phyloP scores from a whole-genome alignment of 2,797 vertebrate species.

The Argyrosomus regius region DNA sequence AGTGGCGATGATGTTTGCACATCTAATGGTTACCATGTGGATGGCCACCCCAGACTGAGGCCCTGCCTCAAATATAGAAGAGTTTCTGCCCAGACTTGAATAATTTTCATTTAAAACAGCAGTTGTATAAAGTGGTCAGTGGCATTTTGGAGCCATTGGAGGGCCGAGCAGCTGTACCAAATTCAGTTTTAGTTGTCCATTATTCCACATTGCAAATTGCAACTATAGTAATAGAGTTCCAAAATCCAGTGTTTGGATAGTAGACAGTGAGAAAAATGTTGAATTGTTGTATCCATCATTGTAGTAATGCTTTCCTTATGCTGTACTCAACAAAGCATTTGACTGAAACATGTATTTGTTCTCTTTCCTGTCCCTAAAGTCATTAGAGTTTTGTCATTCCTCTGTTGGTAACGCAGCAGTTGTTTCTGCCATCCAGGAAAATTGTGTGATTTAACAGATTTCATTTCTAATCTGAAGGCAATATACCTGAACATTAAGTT shows the following conservation, averaged over 20 bases:
- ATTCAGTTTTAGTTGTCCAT: not conserved
- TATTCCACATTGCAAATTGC: conserved; percentile 9
- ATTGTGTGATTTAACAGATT: conserved; percentile 16
- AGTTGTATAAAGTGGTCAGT: conserved; percentile 38
- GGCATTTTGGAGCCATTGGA: conserved; percentile 40
- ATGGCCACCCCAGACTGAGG: conserved; percentile 49
- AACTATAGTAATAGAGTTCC: conserved; percentile 3
- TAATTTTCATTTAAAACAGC: conserved; percentile 53
- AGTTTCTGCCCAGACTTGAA: conserved; percentile 29
- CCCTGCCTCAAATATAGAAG: conserved; percentile 27
- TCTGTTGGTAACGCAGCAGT: conserved; percentile 19
- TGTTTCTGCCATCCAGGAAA: conserved; percentile 9
- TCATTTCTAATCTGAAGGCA: conserved; percentile 14
- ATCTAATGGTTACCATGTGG: conserved; percentile 72
- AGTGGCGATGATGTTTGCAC: conserved; percentile 69
- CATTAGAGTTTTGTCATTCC: conserved; percentile 29
- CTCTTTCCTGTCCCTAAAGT: conserved; percentile 6
- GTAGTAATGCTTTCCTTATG: not conserved
- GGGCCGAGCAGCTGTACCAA: conserved; percentile 16
- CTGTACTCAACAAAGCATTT: conserved; percentile 10
- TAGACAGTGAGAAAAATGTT: not conserved
- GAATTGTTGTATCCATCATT: not conserved
- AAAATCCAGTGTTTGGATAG: conserved; percentile 6
- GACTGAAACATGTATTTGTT: conserved; percentile 27
- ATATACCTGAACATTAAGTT: conserved; percentile 1